These are phyloP conservation scores for Dipus sagitta DNA, from an alignment of 2,797 vertebrate genomes.

Conservation along the genomic window DNA sequence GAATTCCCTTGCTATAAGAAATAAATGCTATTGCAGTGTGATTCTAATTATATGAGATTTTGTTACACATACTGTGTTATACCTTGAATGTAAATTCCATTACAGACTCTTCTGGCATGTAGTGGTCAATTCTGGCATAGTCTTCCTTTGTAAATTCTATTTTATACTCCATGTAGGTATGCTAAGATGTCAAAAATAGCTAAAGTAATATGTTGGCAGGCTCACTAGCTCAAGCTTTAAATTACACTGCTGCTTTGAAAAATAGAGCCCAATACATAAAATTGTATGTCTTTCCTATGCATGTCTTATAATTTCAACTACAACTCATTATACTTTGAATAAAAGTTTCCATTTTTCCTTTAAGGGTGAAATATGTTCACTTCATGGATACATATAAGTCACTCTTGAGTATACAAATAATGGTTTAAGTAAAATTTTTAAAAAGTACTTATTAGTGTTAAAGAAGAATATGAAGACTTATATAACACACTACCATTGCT, in stretches of 20 bases:
- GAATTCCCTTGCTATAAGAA: conserved; percentile 41
- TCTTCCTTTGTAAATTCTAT: conserved; percentile 49
- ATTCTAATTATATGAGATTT: conserved; percentile 70
- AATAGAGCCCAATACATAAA: conserved; percentile 47
- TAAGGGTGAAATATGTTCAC: conserved; percentile 44
- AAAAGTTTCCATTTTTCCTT: conserved; percentile 61
- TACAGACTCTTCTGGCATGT: conserved; percentile 60
- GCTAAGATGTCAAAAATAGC: conserved; percentile 66
- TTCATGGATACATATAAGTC: background rate
- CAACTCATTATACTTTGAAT: conserved; percentile 46
- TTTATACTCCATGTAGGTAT: conserved; percentile 71
- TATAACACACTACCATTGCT: conserved; percentile 21
- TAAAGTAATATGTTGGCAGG: conserved; percentile 61
- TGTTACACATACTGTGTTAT: conserved; percentile 62
- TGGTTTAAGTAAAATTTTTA: background rate
- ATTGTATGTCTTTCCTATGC: conserved; percentile 23
- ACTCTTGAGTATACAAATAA: conserved; percentile 9
- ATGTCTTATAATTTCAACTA: conserved; percentile 44
- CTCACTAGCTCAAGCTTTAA: conserved; percentile 72
- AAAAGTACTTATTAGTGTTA: background rate
- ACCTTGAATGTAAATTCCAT: conserved; percentile 69
- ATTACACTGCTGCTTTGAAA: conserved; percentile 59
- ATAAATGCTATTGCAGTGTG: conserved; percentile 60
- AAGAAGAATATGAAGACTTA: conserved; percentile 15
- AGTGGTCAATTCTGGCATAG: conserved; percentile 68